Conservation (phyloP, 2,113 vertebrate species). For the Labeo rohita region DNA sequence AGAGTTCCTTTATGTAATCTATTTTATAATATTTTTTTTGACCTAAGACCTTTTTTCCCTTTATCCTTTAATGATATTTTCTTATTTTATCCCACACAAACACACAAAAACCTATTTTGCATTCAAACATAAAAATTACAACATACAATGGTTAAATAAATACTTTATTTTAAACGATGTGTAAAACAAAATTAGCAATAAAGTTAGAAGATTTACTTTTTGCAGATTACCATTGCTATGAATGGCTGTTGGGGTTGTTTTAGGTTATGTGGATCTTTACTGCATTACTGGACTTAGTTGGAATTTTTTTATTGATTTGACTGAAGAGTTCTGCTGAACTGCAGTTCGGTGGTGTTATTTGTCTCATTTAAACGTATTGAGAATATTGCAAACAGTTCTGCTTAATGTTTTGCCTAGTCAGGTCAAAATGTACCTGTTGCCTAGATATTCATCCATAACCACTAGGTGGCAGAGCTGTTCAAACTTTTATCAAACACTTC, state of each 20-base stretch:
- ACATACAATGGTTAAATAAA: not conserved
- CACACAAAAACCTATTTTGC: not conserved
- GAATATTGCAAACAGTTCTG: not conserved
- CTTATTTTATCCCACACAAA: not conserved
- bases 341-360: not conserved
- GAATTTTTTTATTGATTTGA: not conserved
- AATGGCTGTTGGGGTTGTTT: not conserved
- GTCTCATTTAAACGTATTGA: not conserved
- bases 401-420: not conserved
- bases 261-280: not conserved
- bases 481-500: not conserved
- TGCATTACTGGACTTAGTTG: not conserved
- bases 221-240: not conserved
- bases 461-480: slow-evolving; percentile 19
- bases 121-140: not conserved
- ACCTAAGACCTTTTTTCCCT: too few species aligned
- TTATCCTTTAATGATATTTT: not conserved
- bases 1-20: slow-evolving; percentile 1
- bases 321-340: not conserved
- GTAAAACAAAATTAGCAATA: not conserved
- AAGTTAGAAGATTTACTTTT: not conserved
- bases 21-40: not conserved
- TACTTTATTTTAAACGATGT: not conserved
- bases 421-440: not conserved
- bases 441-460: not conserved